A percentile compares a stretch with the other conserved stretches of the same genome.
Evolutionary conservation across 1,140 invertebrate genomes (phyloP).

Genomic region (Bombus picipes): DNA sequence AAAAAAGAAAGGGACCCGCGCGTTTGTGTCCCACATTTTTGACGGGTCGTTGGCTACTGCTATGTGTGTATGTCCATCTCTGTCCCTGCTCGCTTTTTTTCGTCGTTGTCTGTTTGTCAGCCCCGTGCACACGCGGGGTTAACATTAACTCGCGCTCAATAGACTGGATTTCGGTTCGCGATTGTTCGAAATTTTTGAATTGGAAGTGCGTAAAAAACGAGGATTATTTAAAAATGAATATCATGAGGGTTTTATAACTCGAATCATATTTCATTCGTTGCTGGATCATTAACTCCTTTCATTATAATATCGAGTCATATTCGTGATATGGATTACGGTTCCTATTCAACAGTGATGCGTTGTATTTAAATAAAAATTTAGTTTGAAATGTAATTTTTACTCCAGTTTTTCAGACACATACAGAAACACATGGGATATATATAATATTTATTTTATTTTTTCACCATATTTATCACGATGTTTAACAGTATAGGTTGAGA

Average conservation of each 20-base stretch:
- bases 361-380: background rate
- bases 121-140: background rate
- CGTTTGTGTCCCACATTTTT: conserved; percentile 68
- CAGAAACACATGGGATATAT: no score
- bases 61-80: conserved; percentile 17
- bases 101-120: conserved; percentile 15
- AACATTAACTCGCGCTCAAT: conserved; percentile 30
- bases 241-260: background rate
- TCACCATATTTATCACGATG: no score
- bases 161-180: conserved; percentile 2
- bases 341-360: background rate
- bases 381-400: background rate
- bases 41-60: conserved; percentile 65
- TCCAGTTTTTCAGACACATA: background rate
- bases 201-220: background rate
- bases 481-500: background rate
- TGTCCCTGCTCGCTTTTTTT: conserved; percentile 14
- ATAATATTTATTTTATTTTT: no score
- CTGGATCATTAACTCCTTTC: background rate
- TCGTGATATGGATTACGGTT: no score
- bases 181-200: background rate
- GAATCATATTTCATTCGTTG: background rate
- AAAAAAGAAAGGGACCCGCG: conserved; percentile 56
- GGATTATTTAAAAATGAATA: background rate
- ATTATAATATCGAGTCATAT: background rate